phyloP scores from a whole-genome alignment of 2,797 vertebrate species.

The Cuculus canorus region DNA sequence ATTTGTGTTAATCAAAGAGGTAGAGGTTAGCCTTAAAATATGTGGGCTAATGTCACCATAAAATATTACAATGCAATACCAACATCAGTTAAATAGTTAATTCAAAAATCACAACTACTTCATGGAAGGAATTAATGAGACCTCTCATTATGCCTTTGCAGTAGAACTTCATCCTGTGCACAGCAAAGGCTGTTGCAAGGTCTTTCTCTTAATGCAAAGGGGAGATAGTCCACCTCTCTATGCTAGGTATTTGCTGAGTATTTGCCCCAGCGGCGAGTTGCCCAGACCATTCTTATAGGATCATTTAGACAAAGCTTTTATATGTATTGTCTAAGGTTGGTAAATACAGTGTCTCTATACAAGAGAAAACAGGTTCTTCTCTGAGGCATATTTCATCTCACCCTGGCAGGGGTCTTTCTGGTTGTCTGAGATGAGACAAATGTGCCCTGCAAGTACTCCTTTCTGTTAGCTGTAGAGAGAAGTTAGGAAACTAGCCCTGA shows the following conservation, averaged over 20 bases:
- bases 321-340: neutral
- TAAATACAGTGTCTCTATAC: neutral
- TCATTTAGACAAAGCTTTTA: neutral
- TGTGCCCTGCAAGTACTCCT: neutral
- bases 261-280: neutral
- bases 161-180: neutral
- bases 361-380: constrained; percentile 7
- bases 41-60: neutral
- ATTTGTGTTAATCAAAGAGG: neutral
- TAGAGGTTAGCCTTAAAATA: neutral
- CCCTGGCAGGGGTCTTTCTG: neutral
- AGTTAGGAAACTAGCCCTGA: neutral
- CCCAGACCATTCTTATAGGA: neutral
- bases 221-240: neutral
- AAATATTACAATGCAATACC: neutral
- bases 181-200: neutral
- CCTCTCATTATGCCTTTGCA: neutral
- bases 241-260: neutral
- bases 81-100: neutral
- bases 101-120: neutral
- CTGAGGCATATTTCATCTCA: neutral
- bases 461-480: neutral
- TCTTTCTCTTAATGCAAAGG: neutral
- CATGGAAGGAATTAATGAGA: neutral
- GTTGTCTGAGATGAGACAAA: neutral